phyloP scores from a whole-genome alignment of 2,797 vertebrate species.

The Momotus momota region DNA sequence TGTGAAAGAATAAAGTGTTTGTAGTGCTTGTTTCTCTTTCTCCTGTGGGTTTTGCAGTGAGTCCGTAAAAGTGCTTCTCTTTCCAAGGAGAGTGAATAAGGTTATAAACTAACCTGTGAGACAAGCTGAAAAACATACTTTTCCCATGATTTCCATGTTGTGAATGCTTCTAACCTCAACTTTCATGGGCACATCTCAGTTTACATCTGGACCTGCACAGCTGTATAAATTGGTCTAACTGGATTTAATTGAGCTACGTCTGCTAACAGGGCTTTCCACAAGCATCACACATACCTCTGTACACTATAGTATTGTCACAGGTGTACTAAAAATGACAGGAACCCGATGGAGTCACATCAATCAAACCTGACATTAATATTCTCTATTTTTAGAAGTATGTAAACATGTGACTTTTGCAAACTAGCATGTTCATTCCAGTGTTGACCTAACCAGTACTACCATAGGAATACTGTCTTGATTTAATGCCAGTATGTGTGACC shows the following conservation, averaged over 20 bases:
- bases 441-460: conserved; percentile 48
- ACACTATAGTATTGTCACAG: conserved; percentile 39
- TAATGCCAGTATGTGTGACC: conserved; percentile 68
- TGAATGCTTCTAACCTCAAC: conserved; percentile 7
- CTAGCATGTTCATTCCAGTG: conserved; percentile 42
- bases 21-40: not conserved
- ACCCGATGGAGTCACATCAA: conserved; percentile 29
- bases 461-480: conserved; percentile 67
- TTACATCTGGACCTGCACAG: conserved; percentile 25
- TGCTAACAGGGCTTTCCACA: conserved; percentile 17
- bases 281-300: not conserved
- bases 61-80: not conserved
- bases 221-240: conserved; percentile 49
- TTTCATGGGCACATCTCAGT: not conserved
- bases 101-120: not conserved
- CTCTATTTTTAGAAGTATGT: conserved; percentile 67
- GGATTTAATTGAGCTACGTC: conserved; percentile 33
- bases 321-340: conserved; percentile 48
- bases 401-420: conserved; percentile 52
- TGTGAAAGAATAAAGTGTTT: not conserved
- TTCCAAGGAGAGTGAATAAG: not conserved
- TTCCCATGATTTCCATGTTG: not conserved
- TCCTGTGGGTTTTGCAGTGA: not conserved
- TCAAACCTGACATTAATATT: conserved; percentile 44
- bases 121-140: not conserved